Base-by-base conservation (phyloP, 2,113 vertebrate genomes). In the Lanius ludovicianus region DNA sequence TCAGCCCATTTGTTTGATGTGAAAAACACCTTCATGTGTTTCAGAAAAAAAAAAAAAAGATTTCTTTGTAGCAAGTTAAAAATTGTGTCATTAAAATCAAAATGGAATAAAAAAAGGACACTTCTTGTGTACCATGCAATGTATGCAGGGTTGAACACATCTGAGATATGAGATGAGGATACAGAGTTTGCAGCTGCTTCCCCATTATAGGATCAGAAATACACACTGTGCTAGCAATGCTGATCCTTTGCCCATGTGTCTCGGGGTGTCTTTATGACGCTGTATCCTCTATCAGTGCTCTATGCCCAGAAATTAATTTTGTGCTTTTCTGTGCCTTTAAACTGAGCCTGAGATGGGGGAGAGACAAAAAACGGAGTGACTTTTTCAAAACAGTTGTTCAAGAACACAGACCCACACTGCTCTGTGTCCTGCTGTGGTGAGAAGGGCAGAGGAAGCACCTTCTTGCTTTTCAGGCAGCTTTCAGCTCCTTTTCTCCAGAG, bases 51-150 rank as follows among this genome's bases (percentile, higher is more conserved):
- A 3, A 69, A 21, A 3, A 2, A 4, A 42, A 15, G 15, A 42
- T 27, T 42, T 78, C 63, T 78, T 64, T 68, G n/a, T 31, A 84
- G 18, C 28, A 64, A 11, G 17, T 79, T 78, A 84, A 52, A n/a
- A 77, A n/a, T 21, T 53, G 50, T 56, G 64, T 8, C 44, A 86
- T 55, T 75, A 80, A 92, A 84, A 80, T 71, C 2, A 46, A 70
- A 84, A 64, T 60, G 21, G 14, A 82, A 67, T 30, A 42, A 90
- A 76, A 24, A 93, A 81, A 78, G 37, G 28, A 78, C 56, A 71
- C 10, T 67, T 93, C 23, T 41, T 53, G 16, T 22, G 8, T 63
- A 68, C 4, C 0, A 0, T 62, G 68, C 53, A 65, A 56, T 1
- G 0, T 62, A 46, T 37, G n/a, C 56, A 87, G 49, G 11, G 22